Evolutionary conservation across 1,140 invertebrate genomes (phyloP), one percentile per base, ranked within the genome.

Genomic region (Holotrichia oblita): DNA sequence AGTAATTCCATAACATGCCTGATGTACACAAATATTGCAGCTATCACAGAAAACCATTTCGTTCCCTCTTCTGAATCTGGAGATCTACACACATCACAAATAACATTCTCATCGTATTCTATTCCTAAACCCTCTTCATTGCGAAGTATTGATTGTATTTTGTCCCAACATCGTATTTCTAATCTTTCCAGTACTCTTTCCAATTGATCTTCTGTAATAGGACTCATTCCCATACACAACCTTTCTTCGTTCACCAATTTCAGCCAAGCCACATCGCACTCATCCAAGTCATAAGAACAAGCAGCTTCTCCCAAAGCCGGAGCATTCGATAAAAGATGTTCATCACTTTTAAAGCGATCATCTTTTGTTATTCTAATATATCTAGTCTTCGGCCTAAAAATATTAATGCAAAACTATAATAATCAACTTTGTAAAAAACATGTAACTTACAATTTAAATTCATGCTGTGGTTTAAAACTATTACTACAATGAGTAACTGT

Each of bases 31-130:
- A 84, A 99, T 98, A 89, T 99, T 99, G 90, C 98, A 99, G 84
- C 93, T 94, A 89, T 99, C 98, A 90, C 98, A 99, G 88, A 99
- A 99, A 72, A 99, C 97, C 97, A 99, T 99, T 90, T 99, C 98
- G 88, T 99, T 99, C 77, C 96, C 85, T 99, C 98, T 87, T 99
- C 97, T 42, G 96, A 98, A 87, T 99, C 98, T 81, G 98, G 97
- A 90, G 96, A 98, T 88, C 96, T 92, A 88, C 98, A 99, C 72
- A 99, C 97, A 89, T 99, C 97, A 89, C 98, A 99, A 80, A 99
- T 97, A 77, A 98, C 96, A 90, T 99, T 98, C 88, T 99, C 98
- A 88, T 99, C 98, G 88, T 96, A 99, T 86, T 99, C 97, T 81
- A 99, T 97, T 42, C 97, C 97, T 41, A 98, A 90, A 69, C 96